Evolutionary conservation across 2,113 vertebrate species (phyloP).

Genomic region (Corythoichthys intestinalis): DNA sequence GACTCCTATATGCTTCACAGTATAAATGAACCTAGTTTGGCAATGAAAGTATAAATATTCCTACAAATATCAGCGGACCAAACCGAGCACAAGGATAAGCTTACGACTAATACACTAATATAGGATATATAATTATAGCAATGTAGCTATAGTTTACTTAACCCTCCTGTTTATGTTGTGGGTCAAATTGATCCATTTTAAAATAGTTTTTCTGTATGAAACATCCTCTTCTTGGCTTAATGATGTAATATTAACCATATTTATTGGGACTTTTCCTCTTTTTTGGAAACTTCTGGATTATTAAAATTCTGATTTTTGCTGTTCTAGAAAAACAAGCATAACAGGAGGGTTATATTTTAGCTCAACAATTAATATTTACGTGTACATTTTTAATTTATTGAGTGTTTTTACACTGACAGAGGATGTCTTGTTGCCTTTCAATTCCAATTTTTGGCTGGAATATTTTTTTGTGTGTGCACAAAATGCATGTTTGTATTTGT

Average conservation of each 20-base stretch:
- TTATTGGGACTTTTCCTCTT: background rate
- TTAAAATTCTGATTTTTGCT: background rate
- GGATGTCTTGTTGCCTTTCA: slow-evolving; percentile 67
- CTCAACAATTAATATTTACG: background rate
- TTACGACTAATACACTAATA: slow-evolving; percentile 51
- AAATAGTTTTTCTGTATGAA: slow-evolving; percentile 1
- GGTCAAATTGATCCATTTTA: background rate
- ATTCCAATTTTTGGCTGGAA: slow-evolving; percentile 65
- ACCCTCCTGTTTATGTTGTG: background rate
- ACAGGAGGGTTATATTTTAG: background rate
- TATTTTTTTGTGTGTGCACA: slow-evolving; percentile 45
- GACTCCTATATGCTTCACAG: slow-evolving; percentile 39
- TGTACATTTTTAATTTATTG: background rate
- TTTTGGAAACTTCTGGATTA: background rate
- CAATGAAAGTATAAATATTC: slow-evolving; percentile 42
- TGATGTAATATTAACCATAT: background rate
- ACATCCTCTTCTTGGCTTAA: background rate
- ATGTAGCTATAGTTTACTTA: slow-evolving; percentile 27
- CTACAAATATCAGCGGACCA: slow-evolving; percentile 65
- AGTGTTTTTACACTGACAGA: slow-evolving; percentile 59
- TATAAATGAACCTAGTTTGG: slow-evolving; percentile 38
- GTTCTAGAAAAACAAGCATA: background rate
- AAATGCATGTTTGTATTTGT: slow-evolving; percentile 39
- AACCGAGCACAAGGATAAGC: slow-evolving; percentile 65
- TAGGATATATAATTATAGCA: slow-evolving; percentile 23